A percentile compares a stretch with the other conserved stretches of the same genome.
Conservation (phyloP, 1,140 invertebrate species). For the Caenorhabditis remanei region DNA sequence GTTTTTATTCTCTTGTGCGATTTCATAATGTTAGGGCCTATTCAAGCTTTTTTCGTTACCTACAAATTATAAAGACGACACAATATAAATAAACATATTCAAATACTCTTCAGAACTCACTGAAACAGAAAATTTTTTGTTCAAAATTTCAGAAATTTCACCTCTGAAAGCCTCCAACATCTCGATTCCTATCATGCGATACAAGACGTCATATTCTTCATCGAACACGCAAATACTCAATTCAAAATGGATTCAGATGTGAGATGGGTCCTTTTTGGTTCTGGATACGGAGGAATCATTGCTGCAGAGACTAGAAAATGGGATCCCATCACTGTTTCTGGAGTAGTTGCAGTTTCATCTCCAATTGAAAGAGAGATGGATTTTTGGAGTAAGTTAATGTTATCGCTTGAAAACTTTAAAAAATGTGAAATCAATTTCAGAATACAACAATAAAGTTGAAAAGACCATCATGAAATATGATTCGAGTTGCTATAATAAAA, state of each 20-base stretch:
- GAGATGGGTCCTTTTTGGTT: not conserved
- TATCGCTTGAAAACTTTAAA: too few species aligned
- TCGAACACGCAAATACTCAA: not conserved
- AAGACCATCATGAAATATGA: not conserved
- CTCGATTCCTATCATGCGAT: not conserved
- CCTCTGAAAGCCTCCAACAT: not conserved
- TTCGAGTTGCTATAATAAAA: not conserved
- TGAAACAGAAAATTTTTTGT: not conserved
- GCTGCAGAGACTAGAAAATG: slow-evolving; percentile 30
- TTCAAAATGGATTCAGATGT: slow-evolving; percentile 29
- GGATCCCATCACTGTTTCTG: slow-evolving; percentile 5
- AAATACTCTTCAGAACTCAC: not conserved
- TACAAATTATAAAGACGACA: too few species aligned
- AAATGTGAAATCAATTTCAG: not conserved
- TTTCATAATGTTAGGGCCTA: too few species aligned
- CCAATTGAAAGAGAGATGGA: not conserved
- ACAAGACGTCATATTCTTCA: not conserved
- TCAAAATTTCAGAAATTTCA: not conserved
- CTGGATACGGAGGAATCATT: slow-evolving; percentile 18
- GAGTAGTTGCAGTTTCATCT: not conserved
- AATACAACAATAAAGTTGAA: not conserved
- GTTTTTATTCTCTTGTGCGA: too few species aligned
- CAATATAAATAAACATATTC: too few species aligned
- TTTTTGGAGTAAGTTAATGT: not conserved
- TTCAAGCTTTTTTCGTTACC: too few species aligned